A percentile compares a stretch with the other conserved stretches of the same genome.
Conservation (phyloP, 2,888 invertebrate species). For the Timandra comae region DNA sequence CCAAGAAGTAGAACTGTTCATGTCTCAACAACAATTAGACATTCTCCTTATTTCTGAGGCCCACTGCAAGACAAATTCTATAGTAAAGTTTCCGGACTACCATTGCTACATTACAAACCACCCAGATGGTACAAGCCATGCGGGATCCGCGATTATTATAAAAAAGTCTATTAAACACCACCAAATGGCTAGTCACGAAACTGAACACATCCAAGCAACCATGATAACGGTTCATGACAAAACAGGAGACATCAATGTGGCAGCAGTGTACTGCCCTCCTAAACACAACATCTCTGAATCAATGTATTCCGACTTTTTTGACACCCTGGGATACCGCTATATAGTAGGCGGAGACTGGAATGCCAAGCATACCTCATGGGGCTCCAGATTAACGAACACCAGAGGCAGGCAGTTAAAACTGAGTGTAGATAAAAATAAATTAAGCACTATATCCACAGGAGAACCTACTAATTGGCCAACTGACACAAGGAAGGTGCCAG, state of each 20-base stretch:
- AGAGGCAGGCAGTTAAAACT: background rate
- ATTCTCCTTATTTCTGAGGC: background rate
- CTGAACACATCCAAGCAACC: conserved; percentile 8
- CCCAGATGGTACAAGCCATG: conserved; percentile 1
- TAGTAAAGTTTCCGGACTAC: background rate
- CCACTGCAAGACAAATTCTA: background rate
- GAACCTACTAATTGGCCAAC: background rate
- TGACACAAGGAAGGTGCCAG: background rate
- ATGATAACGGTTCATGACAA: conserved; percentile 2
- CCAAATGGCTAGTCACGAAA: conserved; percentile 1
- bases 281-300: conserved; percentile 3
- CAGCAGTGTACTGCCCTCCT: conserved; percentile 7
- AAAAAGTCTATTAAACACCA: conserved; percentile 3
- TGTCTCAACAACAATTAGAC: background rate
- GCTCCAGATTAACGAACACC: conserved; percentile 1
- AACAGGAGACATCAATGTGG: conserved; percentile 1
- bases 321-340: background rate
- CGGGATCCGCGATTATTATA: conserved; percentile 3
- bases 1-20: background rate
- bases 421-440: background rate
- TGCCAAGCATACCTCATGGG: conserved; percentile 15
- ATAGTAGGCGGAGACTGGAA: conserved; percentile 15
- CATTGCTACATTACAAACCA: background rate
- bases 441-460: background rate
- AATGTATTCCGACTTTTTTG: background rate